phyloP scores from a whole-genome alignment of 2,797 vertebrate genomes.

The Syndactyla subalaris region DNA sequence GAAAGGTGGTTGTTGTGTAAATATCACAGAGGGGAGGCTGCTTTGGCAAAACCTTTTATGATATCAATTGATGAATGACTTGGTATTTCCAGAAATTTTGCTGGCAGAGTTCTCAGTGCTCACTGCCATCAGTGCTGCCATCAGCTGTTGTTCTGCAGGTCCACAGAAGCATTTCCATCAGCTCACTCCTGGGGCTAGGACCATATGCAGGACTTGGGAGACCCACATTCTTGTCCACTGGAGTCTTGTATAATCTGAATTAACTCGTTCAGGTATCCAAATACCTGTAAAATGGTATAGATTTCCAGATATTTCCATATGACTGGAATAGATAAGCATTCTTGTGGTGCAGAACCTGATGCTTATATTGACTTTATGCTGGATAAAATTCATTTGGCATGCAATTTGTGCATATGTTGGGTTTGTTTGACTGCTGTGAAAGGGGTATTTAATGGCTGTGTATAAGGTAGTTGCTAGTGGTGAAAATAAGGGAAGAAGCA shows the following conservation, averaged over 20 bases:
- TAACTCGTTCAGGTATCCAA: neutral
- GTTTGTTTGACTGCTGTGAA: neutral
- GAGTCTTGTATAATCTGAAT: neutral
- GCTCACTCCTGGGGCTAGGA: neutral
- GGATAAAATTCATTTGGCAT: neutral
- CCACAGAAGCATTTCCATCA: neutral
- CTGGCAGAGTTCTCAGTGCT: neutral
- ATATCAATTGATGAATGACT: neutral
- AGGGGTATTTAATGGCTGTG: neutral
- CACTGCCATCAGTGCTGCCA: neutral
- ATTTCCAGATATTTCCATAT: neutral
- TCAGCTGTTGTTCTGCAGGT: neutral
- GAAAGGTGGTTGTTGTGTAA: neutral
- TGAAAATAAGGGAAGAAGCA: neutral
- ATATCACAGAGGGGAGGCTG: neutral
- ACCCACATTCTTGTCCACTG: neutral
- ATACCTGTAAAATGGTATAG: neutral
- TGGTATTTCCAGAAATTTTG: neutral
- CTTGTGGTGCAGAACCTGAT: neutral
- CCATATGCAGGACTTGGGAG: neutral
- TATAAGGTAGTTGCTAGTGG: neutral
- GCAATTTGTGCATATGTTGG: too few relatives aligned
- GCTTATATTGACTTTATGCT: neutral
- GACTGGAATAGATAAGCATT: neutral
- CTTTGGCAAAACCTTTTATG: neutral